phyloP scores from a whole-genome alignment of 2,113 vertebrate genomes.

The Peromyscus leucopus region DNA sequence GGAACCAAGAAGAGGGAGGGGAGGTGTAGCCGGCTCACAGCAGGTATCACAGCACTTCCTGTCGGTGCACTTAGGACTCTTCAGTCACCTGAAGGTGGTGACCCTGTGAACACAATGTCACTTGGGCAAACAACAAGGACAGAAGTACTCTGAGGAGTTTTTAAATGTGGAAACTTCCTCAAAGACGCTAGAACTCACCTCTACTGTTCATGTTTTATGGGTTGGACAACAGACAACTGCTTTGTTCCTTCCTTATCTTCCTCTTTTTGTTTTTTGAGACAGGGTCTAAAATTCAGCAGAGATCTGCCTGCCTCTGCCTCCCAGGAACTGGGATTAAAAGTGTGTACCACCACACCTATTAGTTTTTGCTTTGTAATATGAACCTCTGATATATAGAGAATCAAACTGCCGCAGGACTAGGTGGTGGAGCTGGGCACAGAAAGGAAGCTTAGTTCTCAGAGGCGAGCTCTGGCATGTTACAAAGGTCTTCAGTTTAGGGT shows the following conservation, averaged over 20 bases:
- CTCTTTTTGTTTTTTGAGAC: background rate
- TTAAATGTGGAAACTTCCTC: constrained; percentile 60
- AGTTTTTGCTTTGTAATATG: constrained; percentile 49
- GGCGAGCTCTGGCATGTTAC: background rate
- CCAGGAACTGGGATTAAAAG: background rate
- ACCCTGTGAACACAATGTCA: constrained; percentile 6
- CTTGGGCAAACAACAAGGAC: constrained; percentile 63
- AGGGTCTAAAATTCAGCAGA: background rate
- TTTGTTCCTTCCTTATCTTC: background rate
- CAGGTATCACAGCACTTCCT: constrained; percentile 14
- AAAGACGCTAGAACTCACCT: constrained; percentile 53
- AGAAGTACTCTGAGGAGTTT: constrained; percentile 35
- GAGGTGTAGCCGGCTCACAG: background rate
- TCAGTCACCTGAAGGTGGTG: constrained; percentile 28
- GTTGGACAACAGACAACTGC: background rate
- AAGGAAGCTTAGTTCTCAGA: background rate
- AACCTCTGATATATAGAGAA: background rate
- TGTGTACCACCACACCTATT: background rate
- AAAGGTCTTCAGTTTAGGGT: constrained; percentile 17
- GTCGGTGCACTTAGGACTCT: background rate
- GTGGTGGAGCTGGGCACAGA: background rate
- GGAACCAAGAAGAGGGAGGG: constrained; percentile 67
- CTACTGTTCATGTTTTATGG: background rate
- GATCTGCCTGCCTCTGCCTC: background rate
- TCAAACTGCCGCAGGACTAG: background rate